phyloP scores from a whole-genome alignment of 2,797 vertebrate genomes.

The Schizothorax lantsangensis region DNA sequence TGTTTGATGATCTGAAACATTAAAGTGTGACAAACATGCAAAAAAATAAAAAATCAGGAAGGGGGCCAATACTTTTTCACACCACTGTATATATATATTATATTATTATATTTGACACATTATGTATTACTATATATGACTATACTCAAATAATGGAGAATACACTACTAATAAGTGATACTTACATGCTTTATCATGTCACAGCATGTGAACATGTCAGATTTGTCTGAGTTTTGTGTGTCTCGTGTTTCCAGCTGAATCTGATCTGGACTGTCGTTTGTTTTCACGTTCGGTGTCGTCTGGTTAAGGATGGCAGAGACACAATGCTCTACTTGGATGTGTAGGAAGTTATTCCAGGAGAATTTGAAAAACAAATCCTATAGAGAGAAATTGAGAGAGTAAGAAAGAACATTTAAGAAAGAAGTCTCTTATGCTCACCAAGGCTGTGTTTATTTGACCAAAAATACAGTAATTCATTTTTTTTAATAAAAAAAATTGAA shows the following conservation, averaged over 20 bases:
- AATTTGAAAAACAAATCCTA: constrained; percentile 98
- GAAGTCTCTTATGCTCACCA: not conserved
- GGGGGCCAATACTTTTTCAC: no score
- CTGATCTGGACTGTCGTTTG: constrained; percentile 59
- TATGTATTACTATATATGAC: not conserved
- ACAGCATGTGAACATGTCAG: constrained; percentile 37
- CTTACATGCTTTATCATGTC: constrained; percentile 89
- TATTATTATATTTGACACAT: not conserved
- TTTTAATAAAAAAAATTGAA: no score
- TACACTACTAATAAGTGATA: constrained; percentile 7
- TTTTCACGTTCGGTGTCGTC: constrained; percentile 70
- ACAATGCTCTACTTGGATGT: constrained; percentile 97
- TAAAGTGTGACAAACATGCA: no score
- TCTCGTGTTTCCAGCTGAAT: constrained; percentile 55
- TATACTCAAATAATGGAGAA: no score
- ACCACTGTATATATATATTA: no score
- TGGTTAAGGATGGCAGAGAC: constrained; percentile 90
- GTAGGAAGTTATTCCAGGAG: constrained; percentile 98
- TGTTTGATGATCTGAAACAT: no score
- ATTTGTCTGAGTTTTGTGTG: constrained; percentile 43
- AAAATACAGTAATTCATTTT: not conserved
- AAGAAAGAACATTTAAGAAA: not conserved
- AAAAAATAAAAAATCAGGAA: no score
- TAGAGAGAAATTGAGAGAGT: not conserved
- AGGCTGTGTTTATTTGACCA: no score